Evolutionary conservation across 2,888 invertebrate genomes (phyloP).

Genomic region (Aporophyla nigra): DNA sequence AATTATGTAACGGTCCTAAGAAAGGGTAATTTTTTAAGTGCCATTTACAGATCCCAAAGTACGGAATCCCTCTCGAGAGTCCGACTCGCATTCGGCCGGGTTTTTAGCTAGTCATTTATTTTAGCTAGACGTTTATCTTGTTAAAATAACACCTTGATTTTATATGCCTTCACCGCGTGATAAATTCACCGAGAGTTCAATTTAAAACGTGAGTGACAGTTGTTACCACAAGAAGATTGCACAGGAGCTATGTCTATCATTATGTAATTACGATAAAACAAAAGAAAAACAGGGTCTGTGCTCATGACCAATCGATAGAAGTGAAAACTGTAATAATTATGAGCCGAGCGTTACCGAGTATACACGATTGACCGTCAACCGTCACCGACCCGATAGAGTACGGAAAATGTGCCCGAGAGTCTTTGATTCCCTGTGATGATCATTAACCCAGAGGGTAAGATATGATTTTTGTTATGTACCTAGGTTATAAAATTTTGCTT

Average conservation of each 20-base stretch:
- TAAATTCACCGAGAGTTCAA: background rate
- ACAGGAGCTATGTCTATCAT: background rate
- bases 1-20: constrained; percentile 18
- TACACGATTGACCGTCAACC: background rate
- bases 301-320: background rate
- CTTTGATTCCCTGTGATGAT: too few relatives aligned
- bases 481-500: background rate
- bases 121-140: background rate
- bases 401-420: background rate
- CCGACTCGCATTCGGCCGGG: background rate
- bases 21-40: constrained; percentile 21
- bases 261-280: background rate
- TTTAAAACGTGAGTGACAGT: background rate
- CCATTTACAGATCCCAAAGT: constrained; percentile 10
- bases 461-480: background rate
- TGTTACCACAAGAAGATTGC: background rate
- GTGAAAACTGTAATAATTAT: background rate
- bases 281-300: background rate
- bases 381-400: background rate
- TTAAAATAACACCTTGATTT: background rate
- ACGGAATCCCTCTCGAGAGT: too few relatives aligned
- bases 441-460: background rate
- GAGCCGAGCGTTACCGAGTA: background rate
- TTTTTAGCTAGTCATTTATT: background rate
- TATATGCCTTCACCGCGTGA: background rate